Evolutionary conservation across 1,140 invertebrate genomes (phyloP).

Genomic region (Diorhabda carinulata): DNA sequence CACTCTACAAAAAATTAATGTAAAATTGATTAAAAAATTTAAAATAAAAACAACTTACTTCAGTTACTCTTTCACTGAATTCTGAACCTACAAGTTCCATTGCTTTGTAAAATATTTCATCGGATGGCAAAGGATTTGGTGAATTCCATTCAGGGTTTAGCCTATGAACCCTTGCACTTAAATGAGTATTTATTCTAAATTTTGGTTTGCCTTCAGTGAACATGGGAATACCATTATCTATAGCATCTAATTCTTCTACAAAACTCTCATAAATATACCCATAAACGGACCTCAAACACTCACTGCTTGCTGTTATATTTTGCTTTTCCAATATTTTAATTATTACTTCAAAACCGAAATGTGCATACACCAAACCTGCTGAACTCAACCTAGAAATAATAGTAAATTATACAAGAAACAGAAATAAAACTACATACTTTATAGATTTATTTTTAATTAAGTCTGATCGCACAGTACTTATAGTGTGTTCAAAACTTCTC

Average conservation of each 20-base stretch:
- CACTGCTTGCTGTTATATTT: constrained; percentile 46
- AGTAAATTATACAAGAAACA: background rate
- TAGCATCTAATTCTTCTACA: constrained; percentile 91
- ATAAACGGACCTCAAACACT: constrained; percentile 64
- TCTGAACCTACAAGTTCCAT: constrained; percentile 76
- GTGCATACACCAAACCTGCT: constrained; percentile 89
- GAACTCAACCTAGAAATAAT: constrained; percentile 77
- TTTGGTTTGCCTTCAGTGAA: constrained; percentile 68
- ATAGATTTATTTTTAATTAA: constrained; percentile 42
- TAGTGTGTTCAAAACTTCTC: constrained; percentile 60
- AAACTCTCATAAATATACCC: constrained; percentile 85
- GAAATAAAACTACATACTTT: constrained; percentile 26
- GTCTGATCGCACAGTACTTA: constrained; percentile 56
- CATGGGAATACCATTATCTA: constrained; percentile 91
- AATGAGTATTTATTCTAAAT: constrained; percentile 75
- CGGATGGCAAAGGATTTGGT: constrained; percentile 51
- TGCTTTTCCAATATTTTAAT: constrained; percentile 51
- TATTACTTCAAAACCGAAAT: constrained; percentile 84
- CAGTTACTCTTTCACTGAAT: constrained; percentile 69
- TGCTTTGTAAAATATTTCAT: constrained; percentile 69
- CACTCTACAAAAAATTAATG: constrained; percentile 51
- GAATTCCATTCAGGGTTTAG: constrained; percentile 90
- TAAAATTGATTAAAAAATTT: constrained; percentile 3
- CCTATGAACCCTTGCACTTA: constrained; percentile 69
- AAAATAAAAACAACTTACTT: constrained; percentile 31